These are phyloP conservation scores for Stichopus chloronotus DNA, from an alignment of 35 echinoderm and acorn worm genomes.

Conservation along the genomic window DNA sequence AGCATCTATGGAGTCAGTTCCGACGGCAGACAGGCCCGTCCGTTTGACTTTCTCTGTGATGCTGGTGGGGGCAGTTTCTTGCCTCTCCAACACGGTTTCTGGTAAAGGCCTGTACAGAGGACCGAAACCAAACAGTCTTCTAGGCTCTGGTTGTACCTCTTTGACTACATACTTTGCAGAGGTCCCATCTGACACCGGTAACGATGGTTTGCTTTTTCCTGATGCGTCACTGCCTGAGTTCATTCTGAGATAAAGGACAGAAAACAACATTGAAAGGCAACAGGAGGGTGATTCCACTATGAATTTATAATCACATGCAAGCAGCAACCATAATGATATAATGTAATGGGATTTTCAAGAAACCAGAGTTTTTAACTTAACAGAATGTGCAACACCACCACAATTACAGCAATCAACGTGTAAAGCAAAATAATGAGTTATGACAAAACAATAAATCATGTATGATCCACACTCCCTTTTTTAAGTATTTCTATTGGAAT, in stretches of 20 bases:
- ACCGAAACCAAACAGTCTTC: slow-evolving; percentile 79
- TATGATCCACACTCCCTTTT: too few species aligned
- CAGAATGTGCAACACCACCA: too few species aligned
- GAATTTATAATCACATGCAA: too few species aligned
- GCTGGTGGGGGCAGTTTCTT: not conserved
- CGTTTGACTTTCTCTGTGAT: slow-evolving; percentile 53
- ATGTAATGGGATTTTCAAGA: too few species aligned
- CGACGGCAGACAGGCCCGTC: slow-evolving; percentile 36
- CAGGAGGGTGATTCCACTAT: not conserved
- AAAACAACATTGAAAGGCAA: not conserved
- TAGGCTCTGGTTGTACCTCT: slow-evolving; percentile 67
- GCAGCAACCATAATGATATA: too few species aligned
- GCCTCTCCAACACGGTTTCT: slow-evolving; percentile 40
- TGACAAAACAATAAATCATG: too few species aligned
- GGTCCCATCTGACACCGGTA: not conserved
- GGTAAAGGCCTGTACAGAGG: slow-evolving; percentile 73
- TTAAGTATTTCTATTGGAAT: too few species aligned
- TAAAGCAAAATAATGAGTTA: too few species aligned
- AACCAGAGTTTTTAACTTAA: too few species aligned
- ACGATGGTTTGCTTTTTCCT: not conserved
- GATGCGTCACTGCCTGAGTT: not conserved
- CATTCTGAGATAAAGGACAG: not conserved
- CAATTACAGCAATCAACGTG: too few species aligned
- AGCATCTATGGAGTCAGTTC: slow-evolving; percentile 30
- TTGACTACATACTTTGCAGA: slow-evolving; percentile 26